phyloP scores from a whole-genome alignment of 2,797 vertebrate species.

The Limosa lapponica region DNA sequence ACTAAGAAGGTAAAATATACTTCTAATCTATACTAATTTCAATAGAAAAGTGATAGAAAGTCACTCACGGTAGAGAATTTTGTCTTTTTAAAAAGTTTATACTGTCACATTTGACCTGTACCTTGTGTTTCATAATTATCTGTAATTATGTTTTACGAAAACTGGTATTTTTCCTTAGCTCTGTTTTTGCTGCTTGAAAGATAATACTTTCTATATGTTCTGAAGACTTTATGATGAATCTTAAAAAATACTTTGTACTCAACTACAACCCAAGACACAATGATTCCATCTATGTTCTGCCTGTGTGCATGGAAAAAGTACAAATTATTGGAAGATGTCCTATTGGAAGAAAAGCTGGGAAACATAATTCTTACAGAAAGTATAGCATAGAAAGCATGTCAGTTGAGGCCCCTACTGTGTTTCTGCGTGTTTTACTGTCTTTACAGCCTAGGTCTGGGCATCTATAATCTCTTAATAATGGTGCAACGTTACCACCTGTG shows the following conservation, averaged over 20 bases:
- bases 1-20: background rate
- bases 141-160: background rate
- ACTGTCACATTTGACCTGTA: background rate
- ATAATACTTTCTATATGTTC: background rate
- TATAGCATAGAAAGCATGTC: background rate
- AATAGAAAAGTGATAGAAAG: background rate
- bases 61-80: background rate
- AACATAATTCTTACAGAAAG: background rate
- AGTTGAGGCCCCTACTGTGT: fast-evolving
- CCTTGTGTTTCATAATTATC: background rate
- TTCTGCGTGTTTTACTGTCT: background rate
- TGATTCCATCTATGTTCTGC: background rate
- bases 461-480: background rate
- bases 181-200: background rate
- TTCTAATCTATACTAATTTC: background rate
- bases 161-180: background rate
- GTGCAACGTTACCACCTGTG: background rate
- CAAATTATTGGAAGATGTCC: background rate
- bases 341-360: background rate
- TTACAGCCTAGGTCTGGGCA: background rate
- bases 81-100: background rate
- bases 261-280: background rate
- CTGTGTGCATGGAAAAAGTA: background rate
- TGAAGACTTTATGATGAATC: background rate
- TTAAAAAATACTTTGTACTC: background rate